Evolutionary conservation across 1,140 invertebrate species (phyloP), one percentile per base, ranked within the genome.

Genomic region (Drosophila nebulosa): DNA sequence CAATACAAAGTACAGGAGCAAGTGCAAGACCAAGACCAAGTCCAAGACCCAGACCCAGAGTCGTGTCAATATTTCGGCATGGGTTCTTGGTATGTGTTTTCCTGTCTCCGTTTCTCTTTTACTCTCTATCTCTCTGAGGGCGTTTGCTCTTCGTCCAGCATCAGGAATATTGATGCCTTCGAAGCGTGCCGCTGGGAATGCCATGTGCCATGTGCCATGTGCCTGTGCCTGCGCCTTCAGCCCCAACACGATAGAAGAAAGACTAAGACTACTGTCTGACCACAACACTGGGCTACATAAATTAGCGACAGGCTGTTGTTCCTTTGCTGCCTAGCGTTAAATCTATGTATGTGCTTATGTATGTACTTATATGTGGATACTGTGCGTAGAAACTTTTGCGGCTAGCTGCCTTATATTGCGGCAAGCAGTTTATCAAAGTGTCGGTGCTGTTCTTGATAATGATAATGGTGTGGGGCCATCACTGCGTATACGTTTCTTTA

Each of bases 351-450:
- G 16, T 30, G 14, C 10, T 18, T n/a, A 36, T 4, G 10, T 7
- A 18, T 30, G n/a, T 16, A 57, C 21, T 27, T 14, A 53, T 10
- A 21, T 21, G 0, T 21, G 10, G 16, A 18, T 21, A 46, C 16
- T 6, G 16, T 46, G 39, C 39, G 39, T 46, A 46, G 68, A 79
- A 79, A 79, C 30, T 79, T 69, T 64, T 79, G 76, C 70, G 70
- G 77, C 71, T 51, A 61, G 61, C 27, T 42, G 69, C 64, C 64
- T 73, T 60, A 73, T 64, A 67, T 64, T 58, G 75, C 69, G 75
- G 64, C 76, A 79, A 71, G 76, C 77, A 79, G 77, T 79, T 79
- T 79, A 79, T 79, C 77, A 79, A 74, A 79, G 70, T 79, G 76
- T 69, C 69, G 24, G 56, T 46, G 30, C 10, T 46, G 16, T 6